Conservation (phyloP, 2,888 invertebrate species). For the Orthosia incerta region DNA sequence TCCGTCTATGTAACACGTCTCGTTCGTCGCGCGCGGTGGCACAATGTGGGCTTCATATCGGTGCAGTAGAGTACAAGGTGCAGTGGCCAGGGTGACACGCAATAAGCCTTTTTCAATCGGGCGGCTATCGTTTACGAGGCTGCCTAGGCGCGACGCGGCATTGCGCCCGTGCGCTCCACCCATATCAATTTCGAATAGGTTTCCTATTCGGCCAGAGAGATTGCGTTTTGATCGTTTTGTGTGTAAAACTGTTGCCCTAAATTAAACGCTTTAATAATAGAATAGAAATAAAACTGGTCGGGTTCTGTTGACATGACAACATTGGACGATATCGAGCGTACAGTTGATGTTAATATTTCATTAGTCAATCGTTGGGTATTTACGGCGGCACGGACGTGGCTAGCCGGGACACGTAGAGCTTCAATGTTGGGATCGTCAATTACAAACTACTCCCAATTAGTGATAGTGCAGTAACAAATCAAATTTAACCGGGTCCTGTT, state of each 20-base stretch:
- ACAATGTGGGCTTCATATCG: conserved; percentile 70
- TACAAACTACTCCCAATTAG: conserved; percentile 86
- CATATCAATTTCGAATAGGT: conserved; percentile 91
- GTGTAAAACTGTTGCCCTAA: conserved; percentile 90
- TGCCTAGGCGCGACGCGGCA: conserved; percentile 87
- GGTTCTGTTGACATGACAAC: conserved; percentile 81
- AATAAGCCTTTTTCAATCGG: conserved; percentile 76
- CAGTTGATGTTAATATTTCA: conserved; percentile 82
- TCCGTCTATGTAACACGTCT: conserved; percentile 84
- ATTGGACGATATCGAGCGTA: conserved; percentile 71
- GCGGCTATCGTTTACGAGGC: conserved; percentile 86
- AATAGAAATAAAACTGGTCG: conserved; percentile 86
- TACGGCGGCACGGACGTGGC: conserved; percentile 58
- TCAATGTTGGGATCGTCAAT: conserved; percentile 80
- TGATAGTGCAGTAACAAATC: conserved; percentile 88
- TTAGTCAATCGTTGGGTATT: conserved; percentile 75
- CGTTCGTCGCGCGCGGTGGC: conserved; percentile 53
- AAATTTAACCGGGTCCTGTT: conserved; percentile 83
- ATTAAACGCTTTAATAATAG: conserved; percentile 90
- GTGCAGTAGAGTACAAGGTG: conserved; percentile 73
- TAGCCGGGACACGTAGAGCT: conserved; percentile 70
- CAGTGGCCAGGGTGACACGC: conserved; percentile 49
- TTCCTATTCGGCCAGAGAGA: conserved; percentile 88
- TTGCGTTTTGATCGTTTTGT: conserved; percentile 90
- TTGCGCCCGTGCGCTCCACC: conserved; percentile 87